Conservation (phyloP, 2,797 vertebrate genomes). For the Poecilia picta region DNA sequence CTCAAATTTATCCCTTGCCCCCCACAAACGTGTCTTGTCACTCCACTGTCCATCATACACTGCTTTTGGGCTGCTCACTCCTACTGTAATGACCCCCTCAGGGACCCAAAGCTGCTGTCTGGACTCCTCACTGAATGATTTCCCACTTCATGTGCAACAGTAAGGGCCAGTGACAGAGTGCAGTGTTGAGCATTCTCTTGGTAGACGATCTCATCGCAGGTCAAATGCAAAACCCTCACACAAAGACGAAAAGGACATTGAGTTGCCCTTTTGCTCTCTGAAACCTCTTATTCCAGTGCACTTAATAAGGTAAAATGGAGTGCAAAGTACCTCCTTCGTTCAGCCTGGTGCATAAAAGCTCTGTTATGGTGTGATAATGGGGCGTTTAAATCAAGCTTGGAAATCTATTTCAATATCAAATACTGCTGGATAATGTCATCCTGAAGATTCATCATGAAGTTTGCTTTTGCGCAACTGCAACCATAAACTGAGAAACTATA, state of each 20-base stretch:
- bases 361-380: neutral
- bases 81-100: slow-evolving; percentile 80
- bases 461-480: neutral
- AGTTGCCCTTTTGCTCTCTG: slow-evolving; percentile 22
- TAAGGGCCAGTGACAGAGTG: slow-evolving; percentile 57
- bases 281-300: slow-evolving; percentile 31
- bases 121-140: slow-evolving; percentile 69
- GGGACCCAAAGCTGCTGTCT: slow-evolving; percentile 73
- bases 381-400: neutral
- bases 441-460: neutral
- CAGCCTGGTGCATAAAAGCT: slow-evolving; percentile 6
- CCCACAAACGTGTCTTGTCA: slow-evolving; percentile 65
- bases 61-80: slow-evolving; percentile 67
- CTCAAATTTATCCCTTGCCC: slow-evolving; percentile 65
- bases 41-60: slow-evolving; percentile 60
- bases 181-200: slow-evolving; percentile 44
- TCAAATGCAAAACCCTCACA: slow-evolving; percentile 45
- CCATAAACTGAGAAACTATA: neutral
- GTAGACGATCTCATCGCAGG: slow-evolving; percentile 53
- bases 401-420: neutral
- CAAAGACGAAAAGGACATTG: slow-evolving; percentile 52
- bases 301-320: slow-evolving; percentile 35
- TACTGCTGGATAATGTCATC: neutral
- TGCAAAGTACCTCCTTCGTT: slow-evolving; percentile 23
- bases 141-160: slow-evolving; percentile 67